These are phyloP conservation scores for Sarcophaga caerulescens DNA, from an alignment of 2,888 invertebrate species.

Conservation along the genomic window DNA sequence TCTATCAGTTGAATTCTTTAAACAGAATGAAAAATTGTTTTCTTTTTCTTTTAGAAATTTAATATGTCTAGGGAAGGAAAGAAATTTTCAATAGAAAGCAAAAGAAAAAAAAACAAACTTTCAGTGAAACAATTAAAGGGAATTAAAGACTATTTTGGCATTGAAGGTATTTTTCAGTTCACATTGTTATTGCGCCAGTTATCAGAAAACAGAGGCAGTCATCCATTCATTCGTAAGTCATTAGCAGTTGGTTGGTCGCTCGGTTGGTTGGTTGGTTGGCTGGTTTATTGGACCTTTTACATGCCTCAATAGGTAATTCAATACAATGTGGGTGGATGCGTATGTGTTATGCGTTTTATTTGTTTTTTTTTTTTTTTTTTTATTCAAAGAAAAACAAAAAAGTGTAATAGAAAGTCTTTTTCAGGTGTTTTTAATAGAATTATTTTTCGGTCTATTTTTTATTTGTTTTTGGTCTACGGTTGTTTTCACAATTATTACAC, in stretches of 20 bases:
- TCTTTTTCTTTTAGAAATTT: neutral
- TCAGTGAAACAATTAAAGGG: slow-evolving; percentile 21
- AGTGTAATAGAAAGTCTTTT: neutral
- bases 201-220: slow-evolving; percentile 2
- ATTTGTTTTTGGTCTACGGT: no score
- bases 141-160: neutral
- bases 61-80: neutral
- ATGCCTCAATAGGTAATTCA: slow-evolving; percentile 48
- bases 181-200: neutral
- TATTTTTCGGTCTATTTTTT: no score
- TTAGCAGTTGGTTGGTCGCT: slow-evolving; percentile 15
- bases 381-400: neutral
- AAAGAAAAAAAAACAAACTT: neutral
- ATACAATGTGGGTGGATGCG: slow-evolving; percentile 30
- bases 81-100: neutral
- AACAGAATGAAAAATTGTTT: neutral
- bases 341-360: slow-evolving; percentile 8
- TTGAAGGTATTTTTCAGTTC: neutral
- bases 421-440: neutral
- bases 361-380: slow-evolving; percentile 20
- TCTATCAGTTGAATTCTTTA: neutral
- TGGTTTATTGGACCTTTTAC: slow-evolving; percentile 23
- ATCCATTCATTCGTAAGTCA: slow-evolving; percentile 16
- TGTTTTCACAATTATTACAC: slow-evolving; percentile 24
- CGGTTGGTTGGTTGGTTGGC: neutral